Base-by-base conservation (phyloP, 2,888 invertebrate species). In the Eupithecia dodoneata region DNA sequence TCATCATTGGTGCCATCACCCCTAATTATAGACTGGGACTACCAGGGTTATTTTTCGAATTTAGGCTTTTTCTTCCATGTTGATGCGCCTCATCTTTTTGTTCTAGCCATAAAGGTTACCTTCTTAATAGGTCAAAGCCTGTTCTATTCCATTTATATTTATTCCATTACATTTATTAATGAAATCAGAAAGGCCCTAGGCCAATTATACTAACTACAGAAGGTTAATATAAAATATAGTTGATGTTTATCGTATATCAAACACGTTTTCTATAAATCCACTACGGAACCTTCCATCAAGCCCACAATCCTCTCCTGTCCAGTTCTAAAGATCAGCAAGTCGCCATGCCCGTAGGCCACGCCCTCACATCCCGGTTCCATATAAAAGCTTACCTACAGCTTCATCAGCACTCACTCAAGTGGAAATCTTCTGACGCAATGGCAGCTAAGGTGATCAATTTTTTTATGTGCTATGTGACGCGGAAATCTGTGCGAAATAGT, bases 401-500 rank as follows among this genome's bases (percentile, higher is more conserved):
- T 81, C 86, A 85, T 87, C 88, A 81, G 89, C 87, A 93, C 87
- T 91, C 94, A 94, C 82, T 86, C 90, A 88, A 90, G 89, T 86
- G 85, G 87, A 89, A 87, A 89, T 88, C 87, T 90, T 88, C 88
- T 85, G 88, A 85, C 90, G 90, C 91, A 92, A 95, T 95, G 94
- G 92, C 93, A 89, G 88, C 92, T 86, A 94, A 94, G 94, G 94
- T 94, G 89, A 92, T 85, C 82, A 89, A 80, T 83, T 83, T 83
- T 80, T 81, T 59, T 75, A 74, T 30, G 18, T 63, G 89, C 88
- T 83, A 65, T 80, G 83, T 84, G 71, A 73, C 71, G 73, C 79
- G 77, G 69, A 75, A 73, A 70, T 41, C 65, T 9, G 52, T 65
- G 72, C 67, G 30, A 49, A 72, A 72, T 70, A 69, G 18, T 59